Evolutionary conservation across 2,888 invertebrate genomes (phyloP), one percentile per base, ranked within the genome.

Genomic region (Petrophora chlorosata): DNA sequence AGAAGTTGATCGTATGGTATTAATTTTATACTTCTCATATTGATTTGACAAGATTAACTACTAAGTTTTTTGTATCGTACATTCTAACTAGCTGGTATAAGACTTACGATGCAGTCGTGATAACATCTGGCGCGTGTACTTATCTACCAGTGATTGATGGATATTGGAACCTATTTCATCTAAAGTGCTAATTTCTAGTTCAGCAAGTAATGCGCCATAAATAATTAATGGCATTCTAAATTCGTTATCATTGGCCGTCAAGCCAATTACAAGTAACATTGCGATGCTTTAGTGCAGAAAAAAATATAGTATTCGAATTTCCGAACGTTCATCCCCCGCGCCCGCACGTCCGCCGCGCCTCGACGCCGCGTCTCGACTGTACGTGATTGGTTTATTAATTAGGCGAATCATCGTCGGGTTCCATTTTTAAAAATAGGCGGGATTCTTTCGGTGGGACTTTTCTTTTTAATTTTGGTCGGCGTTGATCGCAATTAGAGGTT

Each of bases 351-450:
- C 86, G 85, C 82, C 88, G 88, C 88, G 77, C 88, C 83, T 84
- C 85, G 82, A 76, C 80, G 86, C 87, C 89, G 89, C 87, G 88
- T 86, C 90, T 84, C 87, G 85, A 84, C 80, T 85, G 88, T 87
- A 89, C 90, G 90, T 90, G 90, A 90, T 90, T 90, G 90, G 90
- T 87, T 90, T 90, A 89, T 89, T 89, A 90, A 90, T 90, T 90
- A 90, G 87, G 85, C 88, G 89, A 89, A 88, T 90, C 88, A 89
- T 88, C 88, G 70, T 72, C 77, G 74, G 79, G 78, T 79, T 78
- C 72, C 81, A 81, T 89, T 90, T 90, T 90, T 85, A 88, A 90
- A 89, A 89, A 90, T 90, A 90, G 89, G 88, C 87, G 88, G 89
- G 89, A 90, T 90, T 88, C 87, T 88, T 89, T 73, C 78, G 79